Evolutionary conservation across 2,888 invertebrate genomes (phyloP).

Genomic region (Adelphocoris suturalis): DNA sequence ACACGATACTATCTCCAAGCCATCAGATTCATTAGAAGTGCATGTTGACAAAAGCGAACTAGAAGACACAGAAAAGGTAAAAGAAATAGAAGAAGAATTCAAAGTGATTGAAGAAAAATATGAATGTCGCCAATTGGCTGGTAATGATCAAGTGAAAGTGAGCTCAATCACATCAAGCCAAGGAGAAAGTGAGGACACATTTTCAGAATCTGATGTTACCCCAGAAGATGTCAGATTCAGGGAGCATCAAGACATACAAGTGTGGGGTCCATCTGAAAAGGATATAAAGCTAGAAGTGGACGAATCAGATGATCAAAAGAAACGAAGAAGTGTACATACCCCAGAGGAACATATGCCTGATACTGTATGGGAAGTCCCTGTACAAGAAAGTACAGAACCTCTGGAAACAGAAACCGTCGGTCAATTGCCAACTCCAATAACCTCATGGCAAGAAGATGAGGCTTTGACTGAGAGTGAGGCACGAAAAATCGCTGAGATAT

Average conservation of each 20-base stretch:
- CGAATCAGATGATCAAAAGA: slow-evolving; percentile 72
- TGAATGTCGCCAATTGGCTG: slow-evolving; percentile 30
- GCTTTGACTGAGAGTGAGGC: slow-evolving; percentile 80
- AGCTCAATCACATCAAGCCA: slow-evolving; percentile 79
- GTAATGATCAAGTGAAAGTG: slow-evolving; percentile 71
- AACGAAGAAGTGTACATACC: slow-evolving; percentile 77
- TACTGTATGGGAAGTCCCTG: slow-evolving; percentile 80
- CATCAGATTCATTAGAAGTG: slow-evolving; percentile 80
- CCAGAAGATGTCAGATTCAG: slow-evolving; percentile 79
- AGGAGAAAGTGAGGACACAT: slow-evolving; percentile 82
- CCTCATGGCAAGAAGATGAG: slow-evolving; percentile 50
- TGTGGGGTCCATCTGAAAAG: slow-evolving; percentile 74
- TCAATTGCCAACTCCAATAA: slow-evolving; percentile 40
- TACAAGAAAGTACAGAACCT: slow-evolving; percentile 78
- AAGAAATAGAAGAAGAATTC: slow-evolving; percentile 79
- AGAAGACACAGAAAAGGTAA: slow-evolving; percentile 80
- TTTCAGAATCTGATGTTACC: slow-evolving; percentile 81
- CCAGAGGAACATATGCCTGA: slow-evolving; percentile 80
- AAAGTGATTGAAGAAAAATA: slow-evolving; percentile 74
- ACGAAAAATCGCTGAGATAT: slow-evolving; percentile 80
- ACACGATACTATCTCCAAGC: slow-evolving; percentile 78
- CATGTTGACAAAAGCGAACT: slow-evolving; percentile 81
- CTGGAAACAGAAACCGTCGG: slow-evolving; percentile 71
- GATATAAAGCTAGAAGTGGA: slow-evolving; percentile 75
- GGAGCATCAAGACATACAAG: slow-evolving; percentile 76